A percentile compares a stretch with the other conserved stretches of the same genome.
phyloP scores from a whole-genome alignment of 2,797 vertebrate genomes.

The Macropus fuliginosus region DNA sequence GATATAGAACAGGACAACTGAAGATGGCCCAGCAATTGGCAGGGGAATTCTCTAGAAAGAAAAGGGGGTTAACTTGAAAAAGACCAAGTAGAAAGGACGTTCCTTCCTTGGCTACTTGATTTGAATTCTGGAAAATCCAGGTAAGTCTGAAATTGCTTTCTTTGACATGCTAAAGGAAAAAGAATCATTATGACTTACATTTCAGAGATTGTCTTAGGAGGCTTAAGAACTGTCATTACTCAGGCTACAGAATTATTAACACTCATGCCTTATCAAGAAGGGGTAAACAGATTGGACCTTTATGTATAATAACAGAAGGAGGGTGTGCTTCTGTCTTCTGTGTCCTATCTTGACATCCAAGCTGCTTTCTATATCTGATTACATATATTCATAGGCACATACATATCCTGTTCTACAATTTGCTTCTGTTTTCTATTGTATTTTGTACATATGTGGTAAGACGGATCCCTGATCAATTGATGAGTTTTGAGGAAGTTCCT shows the following conservation, averaged over 20 bases:
- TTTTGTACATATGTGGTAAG: background rate
- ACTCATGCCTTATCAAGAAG: background rate
- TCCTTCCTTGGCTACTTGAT: background rate
- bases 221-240: background rate
- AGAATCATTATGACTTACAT: background rate
- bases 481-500: background rate
- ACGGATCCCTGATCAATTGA: background rate
- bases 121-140: background rate
- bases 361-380: background rate
- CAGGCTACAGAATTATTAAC: background rate
- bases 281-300: background rate
- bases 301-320: background rate
- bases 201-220: background rate
- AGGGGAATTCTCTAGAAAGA: background rate
- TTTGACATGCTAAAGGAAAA: background rate
- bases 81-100: background rate
- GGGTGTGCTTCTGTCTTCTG: background rate
- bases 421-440: background rate
- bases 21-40: background rate
- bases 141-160: background rate
- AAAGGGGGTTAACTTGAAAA: background rate
- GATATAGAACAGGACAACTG: too few relatives aligned
- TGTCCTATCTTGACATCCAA: background rate
- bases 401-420: background rate
- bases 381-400: background rate